phyloP scores from a whole-genome alignment of 2,888 invertebrate species.

The Lepidonotus clava region DNA sequence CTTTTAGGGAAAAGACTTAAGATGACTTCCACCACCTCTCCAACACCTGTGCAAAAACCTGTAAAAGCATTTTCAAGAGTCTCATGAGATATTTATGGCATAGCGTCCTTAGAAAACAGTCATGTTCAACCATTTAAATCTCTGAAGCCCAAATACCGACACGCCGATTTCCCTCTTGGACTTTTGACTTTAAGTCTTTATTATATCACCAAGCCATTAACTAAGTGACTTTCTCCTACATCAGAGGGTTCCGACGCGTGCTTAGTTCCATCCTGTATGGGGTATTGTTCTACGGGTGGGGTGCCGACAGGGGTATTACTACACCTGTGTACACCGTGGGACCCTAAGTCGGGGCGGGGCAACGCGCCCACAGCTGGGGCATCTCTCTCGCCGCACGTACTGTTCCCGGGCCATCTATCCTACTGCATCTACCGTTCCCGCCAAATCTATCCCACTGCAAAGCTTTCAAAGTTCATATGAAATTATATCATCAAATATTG shows the following conservation, averaged over 20 bases:
- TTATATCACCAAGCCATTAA: conserved; percentile 33
- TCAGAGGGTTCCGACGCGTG: not conserved
- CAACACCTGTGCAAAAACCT: too few relatives aligned
- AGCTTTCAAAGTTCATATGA: too few relatives aligned
- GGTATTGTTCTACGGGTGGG: not conserved
- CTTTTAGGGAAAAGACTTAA: too few relatives aligned
- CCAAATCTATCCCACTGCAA: too few relatives aligned
- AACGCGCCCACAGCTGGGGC: conserved; percentile 4
- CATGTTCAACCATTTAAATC: conserved; percentile 6
- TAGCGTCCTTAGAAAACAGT: too few relatives aligned
- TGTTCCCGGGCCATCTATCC: too few relatives aligned
- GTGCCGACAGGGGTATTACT: not conserved
- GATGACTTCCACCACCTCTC: too few relatives aligned
- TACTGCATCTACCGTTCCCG: too few relatives aligned
- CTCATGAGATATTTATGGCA: too few relatives aligned
- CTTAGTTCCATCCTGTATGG: not conserved
- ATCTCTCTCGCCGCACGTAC: not conserved
- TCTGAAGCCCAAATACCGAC: conserved; percentile 6
- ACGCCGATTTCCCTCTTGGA: not conserved
- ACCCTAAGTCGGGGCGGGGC: not conserved
- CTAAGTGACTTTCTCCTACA: conserved; percentile 46
- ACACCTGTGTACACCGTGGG: conserved; percentile 25
- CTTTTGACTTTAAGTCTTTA: not conserved
- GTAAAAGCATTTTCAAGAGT: too few relatives aligned
- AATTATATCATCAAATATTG: too few relatives aligned